Conservation (phyloP, 2,113 vertebrate species). For the Sisor rabdophorus region DNA sequence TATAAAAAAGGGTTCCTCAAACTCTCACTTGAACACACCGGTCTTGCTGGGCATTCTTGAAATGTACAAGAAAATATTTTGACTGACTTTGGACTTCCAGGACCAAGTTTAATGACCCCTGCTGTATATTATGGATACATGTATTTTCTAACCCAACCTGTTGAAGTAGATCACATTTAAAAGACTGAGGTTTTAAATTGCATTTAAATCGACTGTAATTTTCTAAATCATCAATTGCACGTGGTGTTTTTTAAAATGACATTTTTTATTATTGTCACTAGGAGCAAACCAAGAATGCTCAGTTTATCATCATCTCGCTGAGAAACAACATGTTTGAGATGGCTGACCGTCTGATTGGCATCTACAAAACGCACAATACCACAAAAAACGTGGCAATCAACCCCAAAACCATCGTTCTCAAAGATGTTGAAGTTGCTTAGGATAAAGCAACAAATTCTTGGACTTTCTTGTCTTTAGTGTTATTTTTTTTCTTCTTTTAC, state of each 20-base stretch:
- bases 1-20: no score
- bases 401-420: slow-evolving; percentile 82
- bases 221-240: background rate
- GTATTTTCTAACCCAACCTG: no score
- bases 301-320: slow-evolving; percentile 97
- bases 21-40: no score
- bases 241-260: no score
- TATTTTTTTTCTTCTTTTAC: background rate
- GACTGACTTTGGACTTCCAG: no score
- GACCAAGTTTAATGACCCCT: no score
- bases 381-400: slow-evolving; percentile 90
- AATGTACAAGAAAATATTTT: no score
- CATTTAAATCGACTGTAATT: background rate
- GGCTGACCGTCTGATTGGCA: slow-evolving; percentile 89
- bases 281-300: slow-evolving; percentile 98
- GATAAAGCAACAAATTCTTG: slow-evolving; percentile 1
- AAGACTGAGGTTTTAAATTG: no score
- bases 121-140: no score
- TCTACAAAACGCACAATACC: slow-evolving; percentile 92
- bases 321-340: slow-evolving; percentile 99
- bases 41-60: no score
- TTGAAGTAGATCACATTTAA: no score
- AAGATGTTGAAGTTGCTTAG: slow-evolving; percentile 62
- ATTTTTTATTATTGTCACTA: slow-evolving; percentile 56
- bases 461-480: no score